Conservation (phyloP, 2,797 vertebrate genomes). For the Microcaecilia unicolor region DNA sequence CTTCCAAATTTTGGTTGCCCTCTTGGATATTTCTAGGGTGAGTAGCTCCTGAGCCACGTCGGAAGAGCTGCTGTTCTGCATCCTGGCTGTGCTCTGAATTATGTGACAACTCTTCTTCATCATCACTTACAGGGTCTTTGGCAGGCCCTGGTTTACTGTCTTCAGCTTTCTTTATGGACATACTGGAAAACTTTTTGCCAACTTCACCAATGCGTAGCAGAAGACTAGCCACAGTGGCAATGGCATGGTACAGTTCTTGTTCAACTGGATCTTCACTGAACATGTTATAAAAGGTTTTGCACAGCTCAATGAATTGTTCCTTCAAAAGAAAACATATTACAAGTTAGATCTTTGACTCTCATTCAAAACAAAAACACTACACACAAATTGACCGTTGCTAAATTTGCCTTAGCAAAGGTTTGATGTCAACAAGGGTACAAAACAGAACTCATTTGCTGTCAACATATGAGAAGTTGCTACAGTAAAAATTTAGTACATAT, state of each 20-base stretch:
- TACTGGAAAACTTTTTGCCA: slow-evolving; percentile 80
- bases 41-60: slow-evolving; percentile 29
- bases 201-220: slow-evolving; percentile 89
- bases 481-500: no score
- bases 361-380: no score
- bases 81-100: slow-evolving; percentile 30
- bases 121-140: slow-evolving; percentile 28
- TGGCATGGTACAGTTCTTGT: slow-evolving; percentile 88
- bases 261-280: slow-evolving; percentile 85
- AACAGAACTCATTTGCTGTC: no score
- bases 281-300: slow-evolving; percentile 97
- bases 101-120: slow-evolving; percentile 27
- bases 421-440: no score
- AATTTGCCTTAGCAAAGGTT: no score
- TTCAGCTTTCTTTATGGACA: slow-evolving; percentile 41
- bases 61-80: slow-evolving; percentile 25
- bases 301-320: slow-evolving; percentile 96
- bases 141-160: slow-evolving; percentile 12
- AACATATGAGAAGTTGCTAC: no score
- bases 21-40: slow-evolving; percentile 33
- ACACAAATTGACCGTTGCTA: no score
- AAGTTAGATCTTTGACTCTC: neutral
- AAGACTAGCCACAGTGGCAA: slow-evolving; percentile 90
- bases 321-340: slow-evolving; percentile 27
- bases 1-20: slow-evolving; percentile 48